Base-by-base conservation (phyloP, 2,888 invertebrate genomes). In the Pantelozetes paolii region DNA sequence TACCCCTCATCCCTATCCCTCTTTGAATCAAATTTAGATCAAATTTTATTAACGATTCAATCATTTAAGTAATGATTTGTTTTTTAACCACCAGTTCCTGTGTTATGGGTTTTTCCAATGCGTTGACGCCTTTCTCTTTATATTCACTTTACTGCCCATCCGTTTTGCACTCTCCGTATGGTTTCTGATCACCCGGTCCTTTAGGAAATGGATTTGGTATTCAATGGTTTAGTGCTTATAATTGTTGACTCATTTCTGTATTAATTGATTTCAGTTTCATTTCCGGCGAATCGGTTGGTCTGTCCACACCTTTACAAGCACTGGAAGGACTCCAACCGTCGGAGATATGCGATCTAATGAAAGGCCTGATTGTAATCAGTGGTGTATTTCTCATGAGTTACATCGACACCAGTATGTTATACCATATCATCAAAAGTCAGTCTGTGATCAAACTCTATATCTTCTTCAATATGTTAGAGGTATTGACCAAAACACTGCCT, bases 391-490 rank as follows among this genome's bases (percentile, higher is more conserved):
- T 91, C 75, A 91, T 97, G 87, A 89, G 91, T 80, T 91, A 92
- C 80, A 90, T 99, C 77, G 99, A 99, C 82, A 96, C 95, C 54
- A 97, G 96, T 79, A 92, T 98, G 86, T 89, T 98, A 86, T 99
- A 99, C 84, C 98, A 99, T 83, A 86, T 97, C 79, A 83, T 85
- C 13, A 80, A 84, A 72, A 96, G 96, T 80, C 99, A 99, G 82
- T 96, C 97, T 78, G 95, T 98, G 77, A 98, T 99, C 83, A 99
- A 99, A 82, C 85, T 99, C 78, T 99, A 99, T 82, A 96, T 99
- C 82, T 97, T 99, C 85, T 99, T 94, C 83, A 99, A 99, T 82
- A 99, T 99, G 96, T 84, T 99, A 75, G 99, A 99, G 85, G 95
- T 96, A 81, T 79, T 54, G 26, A 54, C 11, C 26, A 2, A 2